These are phyloP conservation scores for Syngnathoides biaculeatus DNA, from an alignment of 2,113 vertebrate species.

Conservation along the genomic window DNA sequence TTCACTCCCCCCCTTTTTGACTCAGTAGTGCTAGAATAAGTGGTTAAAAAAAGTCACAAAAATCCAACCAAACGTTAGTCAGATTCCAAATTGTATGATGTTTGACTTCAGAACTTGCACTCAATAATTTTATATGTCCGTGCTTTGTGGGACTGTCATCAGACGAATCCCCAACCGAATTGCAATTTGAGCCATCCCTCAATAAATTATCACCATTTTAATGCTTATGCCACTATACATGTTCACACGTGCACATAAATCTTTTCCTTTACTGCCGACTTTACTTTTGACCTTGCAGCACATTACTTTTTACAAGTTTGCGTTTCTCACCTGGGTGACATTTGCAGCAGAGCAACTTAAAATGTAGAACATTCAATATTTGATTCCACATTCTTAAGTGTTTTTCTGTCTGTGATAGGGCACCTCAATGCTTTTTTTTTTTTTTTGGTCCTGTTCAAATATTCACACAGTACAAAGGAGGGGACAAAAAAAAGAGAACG, in stretches of 20 bases:
- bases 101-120: neutral
- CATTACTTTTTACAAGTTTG: conserved; percentile 23
- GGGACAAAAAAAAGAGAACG: conserved; percentile 8
- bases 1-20: neutral
- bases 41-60: neutral
- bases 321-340: conserved; percentile 25
- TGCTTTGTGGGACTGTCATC: conserved; percentile 8
- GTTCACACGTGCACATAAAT: conserved; percentile 11
- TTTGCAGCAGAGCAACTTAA: conserved; percentile 32
- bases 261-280: conserved; percentile 1
- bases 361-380: conserved; percentile 59
- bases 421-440: conserved; percentile 25
- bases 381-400: conserved; percentile 36
- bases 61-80: neutral
- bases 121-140: neutral
- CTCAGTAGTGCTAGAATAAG: neutral
- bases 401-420: conserved; percentile 32
- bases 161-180: neutral
- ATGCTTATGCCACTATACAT: conserved; percentile 4
- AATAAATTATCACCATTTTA: conserved; percentile 19
- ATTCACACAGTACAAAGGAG: conserved; percentile 18
- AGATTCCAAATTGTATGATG: neutral
- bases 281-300: conserved; percentile 24
- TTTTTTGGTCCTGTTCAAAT: conserved; percentile 41
- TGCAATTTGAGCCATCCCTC: conserved; percentile 14